These are phyloP conservation scores for Mylabris sibirica DNA, from an alignment of 2,888 invertebrate species.

Conservation along the genomic window DNA sequence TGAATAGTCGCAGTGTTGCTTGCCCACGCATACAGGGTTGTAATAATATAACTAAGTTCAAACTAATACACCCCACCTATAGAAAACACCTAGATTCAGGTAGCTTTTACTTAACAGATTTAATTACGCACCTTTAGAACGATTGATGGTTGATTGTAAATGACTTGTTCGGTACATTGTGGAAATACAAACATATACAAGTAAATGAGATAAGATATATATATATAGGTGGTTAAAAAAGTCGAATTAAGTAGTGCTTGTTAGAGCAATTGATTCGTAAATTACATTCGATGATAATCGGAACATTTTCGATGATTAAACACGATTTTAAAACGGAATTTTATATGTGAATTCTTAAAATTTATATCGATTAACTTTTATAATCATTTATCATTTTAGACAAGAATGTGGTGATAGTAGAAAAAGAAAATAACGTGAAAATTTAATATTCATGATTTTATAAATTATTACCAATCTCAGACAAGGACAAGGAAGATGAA, in stretches of 20 bases:
- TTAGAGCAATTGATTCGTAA: neutral
- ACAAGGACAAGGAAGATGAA: neutral
- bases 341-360: neutral
- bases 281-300: neutral
- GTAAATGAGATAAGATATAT: neutral
- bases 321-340: neutral
- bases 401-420: neutral
- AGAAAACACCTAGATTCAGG: neutral
- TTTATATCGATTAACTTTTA: neutral
- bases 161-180: constrained; percentile 3
- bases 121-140: constrained; percentile 36
- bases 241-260: constrained; percentile 2
- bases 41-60: constrained; percentile 21
- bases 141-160: constrained; percentile 3
- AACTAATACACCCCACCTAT: constrained; percentile 29
- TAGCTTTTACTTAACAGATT: constrained; percentile 20
- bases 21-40: constrained; percentile 50
- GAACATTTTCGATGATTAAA: neutral
- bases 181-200: neutral
- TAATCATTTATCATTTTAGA: constrained; percentile 1
- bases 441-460: constrained; percentile 12
- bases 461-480: neutral
- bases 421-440: neutral
- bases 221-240: constrained; percentile 4
- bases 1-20: constrained; percentile 59